These are phyloP conservation scores for Halcyon leucocephala DNA, from an alignment of 2,797 vertebrate genomes.

Conservation along the genomic window DNA sequence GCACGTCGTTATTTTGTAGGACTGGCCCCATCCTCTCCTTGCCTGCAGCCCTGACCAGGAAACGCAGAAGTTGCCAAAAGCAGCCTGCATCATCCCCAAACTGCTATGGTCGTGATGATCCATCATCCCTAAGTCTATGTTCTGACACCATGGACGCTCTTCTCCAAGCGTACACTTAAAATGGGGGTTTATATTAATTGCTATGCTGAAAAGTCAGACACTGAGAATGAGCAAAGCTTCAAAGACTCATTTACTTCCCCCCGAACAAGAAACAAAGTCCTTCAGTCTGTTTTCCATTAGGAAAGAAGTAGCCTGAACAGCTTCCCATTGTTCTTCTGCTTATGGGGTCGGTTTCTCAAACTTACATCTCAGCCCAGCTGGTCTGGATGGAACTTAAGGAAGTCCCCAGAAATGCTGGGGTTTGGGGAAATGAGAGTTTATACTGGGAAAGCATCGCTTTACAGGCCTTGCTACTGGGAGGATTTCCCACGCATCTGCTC, in stretches of 20 bases:
- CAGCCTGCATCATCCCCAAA: background rate
- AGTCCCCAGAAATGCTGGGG: background rate
- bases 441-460: background rate
- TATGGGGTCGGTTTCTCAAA: background rate
- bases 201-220: background rate
- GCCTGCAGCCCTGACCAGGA: background rate
- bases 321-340: conserved; percentile 18
- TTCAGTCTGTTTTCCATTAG: conserved; percentile 14
- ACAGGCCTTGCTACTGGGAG: background rate
- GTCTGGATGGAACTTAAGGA: background rate
- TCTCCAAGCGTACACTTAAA: background rate
- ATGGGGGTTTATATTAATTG: background rate
- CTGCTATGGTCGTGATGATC: fast-evolving
- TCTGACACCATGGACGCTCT: background rate
- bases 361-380: background rate
- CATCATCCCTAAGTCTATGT: background rate
- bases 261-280: conserved; percentile 10
- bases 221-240: background rate
- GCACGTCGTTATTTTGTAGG: fast-evolving
- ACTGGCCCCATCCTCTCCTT: background rate
- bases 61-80: background rate
- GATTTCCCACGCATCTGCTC: background rate
- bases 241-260: background rate
- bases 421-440: background rate
- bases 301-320: background rate